Conservation (phyloP, 1,140 invertebrate genomes). For the Papilio machaon region DNA sequence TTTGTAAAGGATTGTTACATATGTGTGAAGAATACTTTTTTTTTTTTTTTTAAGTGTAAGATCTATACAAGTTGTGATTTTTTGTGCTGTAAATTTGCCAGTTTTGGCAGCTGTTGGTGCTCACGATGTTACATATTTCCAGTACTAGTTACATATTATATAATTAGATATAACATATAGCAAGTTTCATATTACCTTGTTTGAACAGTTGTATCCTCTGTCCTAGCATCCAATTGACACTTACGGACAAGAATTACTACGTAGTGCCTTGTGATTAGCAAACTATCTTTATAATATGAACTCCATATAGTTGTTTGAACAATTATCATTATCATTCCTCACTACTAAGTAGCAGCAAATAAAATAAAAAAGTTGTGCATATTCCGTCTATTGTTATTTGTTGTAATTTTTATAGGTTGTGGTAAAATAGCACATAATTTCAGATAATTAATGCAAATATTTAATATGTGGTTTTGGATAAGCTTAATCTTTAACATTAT, state of each 20-base stretch:
- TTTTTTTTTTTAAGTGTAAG: not conserved
- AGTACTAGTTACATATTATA: not conserved
- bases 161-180: not conserved
- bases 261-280: not conserved
- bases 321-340: too few species aligned
- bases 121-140: not conserved
- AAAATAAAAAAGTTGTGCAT: not conserved
- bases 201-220: not conserved
- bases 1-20: not conserved
- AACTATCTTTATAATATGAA: too few species aligned
- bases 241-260: not conserved
- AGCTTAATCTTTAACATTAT: too few species aligned
- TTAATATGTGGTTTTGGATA: too few species aligned
- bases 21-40: not conserved
- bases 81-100: not conserved
- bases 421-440: too few species aligned
- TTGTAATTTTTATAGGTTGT: too few species aligned
- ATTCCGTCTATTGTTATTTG: not conserved
- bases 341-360: too few species aligned
- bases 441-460: too few species aligned
- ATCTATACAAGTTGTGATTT: not conserved
- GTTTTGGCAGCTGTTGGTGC: not conserved
- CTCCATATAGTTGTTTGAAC: too few species aligned
- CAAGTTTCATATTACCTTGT: not conserved
- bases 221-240: not conserved